Conservation (phyloP, 2,113 vertebrate species). For the Conger conger region DNA sequence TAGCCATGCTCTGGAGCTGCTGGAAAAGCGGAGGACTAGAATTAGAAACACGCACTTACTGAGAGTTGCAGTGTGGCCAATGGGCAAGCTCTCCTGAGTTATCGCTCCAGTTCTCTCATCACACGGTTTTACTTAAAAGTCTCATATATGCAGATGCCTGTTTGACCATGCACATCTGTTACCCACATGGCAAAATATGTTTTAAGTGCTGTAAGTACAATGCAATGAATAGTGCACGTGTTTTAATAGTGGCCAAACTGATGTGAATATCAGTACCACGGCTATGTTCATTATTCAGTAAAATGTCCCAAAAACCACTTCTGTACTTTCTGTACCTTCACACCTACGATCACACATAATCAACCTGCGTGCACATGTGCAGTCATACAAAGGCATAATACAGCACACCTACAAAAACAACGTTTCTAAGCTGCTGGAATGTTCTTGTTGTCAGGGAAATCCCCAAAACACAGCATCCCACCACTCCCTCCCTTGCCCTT, state of each 20-base stretch:
- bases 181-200: not conserved
- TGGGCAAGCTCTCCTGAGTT: not conserved
- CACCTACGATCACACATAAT: not conserved
- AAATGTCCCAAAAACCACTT: not conserved
- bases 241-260: not conserved
- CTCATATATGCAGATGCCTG: not conserved
- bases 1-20: not conserved
- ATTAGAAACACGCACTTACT: not conserved
- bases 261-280: not conserved
- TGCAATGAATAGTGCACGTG: not conserved
- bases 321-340: too few relatives aligned
- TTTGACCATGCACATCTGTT: not conserved
- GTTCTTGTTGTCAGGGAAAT: slow-evolving; percentile 47
- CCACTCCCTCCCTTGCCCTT: slow-evolving; percentile 29
- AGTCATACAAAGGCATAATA: slow-evolving; percentile 5
- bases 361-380: not conserved
- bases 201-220: not conserved
- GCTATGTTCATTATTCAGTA: not conserved
- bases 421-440: slow-evolving; percentile 25
- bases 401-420: slow-evolving; percentile 11
- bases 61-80: not conserved
- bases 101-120: not conserved
- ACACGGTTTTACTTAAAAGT: not conserved
- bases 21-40: not conserved
- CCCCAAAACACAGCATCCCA: slow-evolving; percentile 49